Evolutionary conservation across 2,113 vertebrate species (phyloP).

Genomic region (Rhinolophus ferrumequinum): DNA sequence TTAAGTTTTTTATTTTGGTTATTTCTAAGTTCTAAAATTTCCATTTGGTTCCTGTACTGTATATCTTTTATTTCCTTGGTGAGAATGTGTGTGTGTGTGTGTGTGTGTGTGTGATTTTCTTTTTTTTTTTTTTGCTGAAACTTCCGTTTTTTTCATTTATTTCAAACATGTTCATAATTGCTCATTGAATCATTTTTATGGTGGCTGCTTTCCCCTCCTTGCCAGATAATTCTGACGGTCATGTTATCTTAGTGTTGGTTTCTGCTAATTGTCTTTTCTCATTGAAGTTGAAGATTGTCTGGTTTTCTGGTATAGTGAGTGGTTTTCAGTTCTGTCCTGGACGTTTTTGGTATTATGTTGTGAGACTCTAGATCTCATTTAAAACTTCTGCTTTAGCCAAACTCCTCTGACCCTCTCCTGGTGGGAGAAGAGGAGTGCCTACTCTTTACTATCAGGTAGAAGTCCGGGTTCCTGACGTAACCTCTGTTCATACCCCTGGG

Average conservation of each 20-base stretch:
- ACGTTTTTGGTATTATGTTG: background rate
- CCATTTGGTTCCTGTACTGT: background rate
- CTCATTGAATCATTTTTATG: conserved; percentile 1
- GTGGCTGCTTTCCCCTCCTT: conserved; percentile 17
- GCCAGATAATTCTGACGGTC: background rate
- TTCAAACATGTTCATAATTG: conserved; percentile 5
- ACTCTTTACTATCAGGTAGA: background rate
- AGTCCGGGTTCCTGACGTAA: background rate
- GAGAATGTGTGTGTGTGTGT: background rate
- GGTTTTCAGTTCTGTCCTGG: background rate
- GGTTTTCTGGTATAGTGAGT: background rate
- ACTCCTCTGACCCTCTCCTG: background rate
- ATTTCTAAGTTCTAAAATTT: conserved; percentile 39
- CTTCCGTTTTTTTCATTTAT: background rate
- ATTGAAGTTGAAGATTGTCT: conserved; percentile 13
- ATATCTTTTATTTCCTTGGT: conserved; percentile 20
- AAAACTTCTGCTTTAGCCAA: background rate
- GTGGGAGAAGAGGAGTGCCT: background rate
- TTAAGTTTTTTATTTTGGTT: background rate
- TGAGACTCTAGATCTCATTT: background rate
- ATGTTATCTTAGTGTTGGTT: background rate
- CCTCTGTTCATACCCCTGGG: background rate
- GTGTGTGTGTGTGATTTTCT: no score
- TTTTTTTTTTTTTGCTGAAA: background rate
- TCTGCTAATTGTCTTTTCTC: background rate